Evolutionary conservation across 2,113 vertebrate species (phyloP).

Genomic region (Phrynocephalus versicolor): DNA sequence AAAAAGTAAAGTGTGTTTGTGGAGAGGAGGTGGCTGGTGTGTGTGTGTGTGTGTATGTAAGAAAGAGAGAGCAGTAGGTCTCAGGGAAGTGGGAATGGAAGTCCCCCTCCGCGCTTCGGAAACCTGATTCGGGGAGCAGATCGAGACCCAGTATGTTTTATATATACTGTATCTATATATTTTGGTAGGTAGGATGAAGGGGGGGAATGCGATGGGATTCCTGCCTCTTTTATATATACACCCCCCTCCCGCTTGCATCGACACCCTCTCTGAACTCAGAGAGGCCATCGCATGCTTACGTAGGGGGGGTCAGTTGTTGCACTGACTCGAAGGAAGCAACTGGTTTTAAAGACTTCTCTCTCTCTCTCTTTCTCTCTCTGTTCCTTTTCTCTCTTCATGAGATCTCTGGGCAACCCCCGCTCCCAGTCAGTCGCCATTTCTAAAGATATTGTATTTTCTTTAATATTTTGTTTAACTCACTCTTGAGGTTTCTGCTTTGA

Average conservation of each 20-base stretch:
- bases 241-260: constrained; percentile 48
- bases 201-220: constrained; percentile 7
- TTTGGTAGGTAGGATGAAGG: constrained; percentile 8
- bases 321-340: constrained; percentile 66
- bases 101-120: not conserved
- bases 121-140: not conserved
- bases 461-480: not conserved
- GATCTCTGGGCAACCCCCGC: constrained; percentile 20
- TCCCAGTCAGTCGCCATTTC: constrained; percentile 71
- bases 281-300: constrained; percentile 68
- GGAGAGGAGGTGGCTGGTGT: no score
- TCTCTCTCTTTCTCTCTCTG: not conserved
- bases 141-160: not conserved
- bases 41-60: not conserved
- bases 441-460: constrained; percentile 47
- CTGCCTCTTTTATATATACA: not conserved
- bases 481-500: constrained; percentile 13
- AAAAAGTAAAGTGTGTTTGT: not conserved
- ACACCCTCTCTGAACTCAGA: constrained; percentile 58
- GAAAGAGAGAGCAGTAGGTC: not conserved
- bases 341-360: constrained; percentile 44
- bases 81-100: not conserved
- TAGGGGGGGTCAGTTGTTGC: constrained; percentile 64
- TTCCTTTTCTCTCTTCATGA: not conserved
- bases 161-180: not conserved